Evolutionary conservation across 2,797 vertebrate species (phyloP).

Genomic region (Sebastes elongatus): DNA sequence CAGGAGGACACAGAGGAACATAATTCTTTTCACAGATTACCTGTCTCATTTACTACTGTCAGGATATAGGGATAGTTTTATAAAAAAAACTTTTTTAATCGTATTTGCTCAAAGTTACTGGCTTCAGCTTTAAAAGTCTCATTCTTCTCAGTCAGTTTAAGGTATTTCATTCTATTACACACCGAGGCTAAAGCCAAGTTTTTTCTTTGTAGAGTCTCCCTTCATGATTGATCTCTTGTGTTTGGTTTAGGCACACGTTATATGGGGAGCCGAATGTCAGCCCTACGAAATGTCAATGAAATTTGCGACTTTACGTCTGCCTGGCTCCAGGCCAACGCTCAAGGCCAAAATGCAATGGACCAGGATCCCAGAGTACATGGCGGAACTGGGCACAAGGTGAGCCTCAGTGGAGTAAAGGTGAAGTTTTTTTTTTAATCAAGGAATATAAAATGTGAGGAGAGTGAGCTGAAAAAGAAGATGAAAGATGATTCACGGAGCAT

Average conservation of each 20-base stretch:
- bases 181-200: neutral
- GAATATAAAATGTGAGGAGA: neutral
- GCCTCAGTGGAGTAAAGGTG: neutral
- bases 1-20: no score
- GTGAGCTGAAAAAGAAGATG: neutral
- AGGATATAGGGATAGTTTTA: no score
- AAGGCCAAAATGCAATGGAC: constrained; percentile 73
- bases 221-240: constrained; percentile 21
- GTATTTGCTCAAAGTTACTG: no score
- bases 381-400: constrained; percentile 64
- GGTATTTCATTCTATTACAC: neutral
- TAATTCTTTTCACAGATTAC: no score
- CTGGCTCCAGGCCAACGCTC: constrained; percentile 62
- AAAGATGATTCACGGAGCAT: neutral
- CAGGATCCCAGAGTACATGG: constrained; percentile 67
- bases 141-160: neutral
- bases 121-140: neutral
- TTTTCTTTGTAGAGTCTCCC: neutral
- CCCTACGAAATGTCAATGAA: constrained; percentile 75
- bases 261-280: constrained; percentile 85
- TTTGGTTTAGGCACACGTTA: constrained; percentile 72
- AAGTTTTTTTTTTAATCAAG: neutral
- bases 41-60: no score
- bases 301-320: constrained; percentile 39
- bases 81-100: no score